These are phyloP conservation scores for Candoia aspera DNA, from an alignment of 2,113 vertebrate genomes.

Conservation along the genomic window DNA sequence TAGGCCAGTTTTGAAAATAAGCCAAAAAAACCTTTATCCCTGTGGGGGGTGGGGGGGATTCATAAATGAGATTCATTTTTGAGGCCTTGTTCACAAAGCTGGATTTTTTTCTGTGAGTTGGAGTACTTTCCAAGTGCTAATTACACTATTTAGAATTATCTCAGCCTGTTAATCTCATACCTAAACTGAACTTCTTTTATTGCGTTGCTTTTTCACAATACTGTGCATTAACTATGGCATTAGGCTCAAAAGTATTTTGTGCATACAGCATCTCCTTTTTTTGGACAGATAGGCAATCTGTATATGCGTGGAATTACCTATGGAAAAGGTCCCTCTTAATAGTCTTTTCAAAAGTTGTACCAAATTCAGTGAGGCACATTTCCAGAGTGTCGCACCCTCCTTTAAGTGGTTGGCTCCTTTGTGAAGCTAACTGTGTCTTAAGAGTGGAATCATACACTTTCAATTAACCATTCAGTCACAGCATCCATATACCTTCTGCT, in stretches of 20 bases:
- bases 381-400: not conserved
- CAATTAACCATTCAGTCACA: not conserved
- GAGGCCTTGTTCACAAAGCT: not conserved
- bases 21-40: not conserved
- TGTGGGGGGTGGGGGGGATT: not conserved
- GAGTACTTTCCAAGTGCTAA: not conserved
- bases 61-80: not conserved
- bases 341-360: not conserved
- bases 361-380: not conserved
- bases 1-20: not conserved
- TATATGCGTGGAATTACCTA: too few species aligned
- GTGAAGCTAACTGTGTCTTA: not conserved
- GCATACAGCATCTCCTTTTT: not conserved
- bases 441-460: not conserved
- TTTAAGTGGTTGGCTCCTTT: not conserved
- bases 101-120: not conserved
- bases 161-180: not conserved
- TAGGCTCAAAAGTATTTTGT: not conserved
- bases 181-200: fast-evolving
- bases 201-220: fast-evolving
- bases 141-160: not conserved
- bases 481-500: not conserved
- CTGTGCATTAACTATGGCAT: fast-evolving
- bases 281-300: not conserved
- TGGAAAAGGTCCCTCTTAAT: not conserved